Base-by-base conservation (phyloP, 2,113 vertebrate species). In the Lagopus muta region DNA sequence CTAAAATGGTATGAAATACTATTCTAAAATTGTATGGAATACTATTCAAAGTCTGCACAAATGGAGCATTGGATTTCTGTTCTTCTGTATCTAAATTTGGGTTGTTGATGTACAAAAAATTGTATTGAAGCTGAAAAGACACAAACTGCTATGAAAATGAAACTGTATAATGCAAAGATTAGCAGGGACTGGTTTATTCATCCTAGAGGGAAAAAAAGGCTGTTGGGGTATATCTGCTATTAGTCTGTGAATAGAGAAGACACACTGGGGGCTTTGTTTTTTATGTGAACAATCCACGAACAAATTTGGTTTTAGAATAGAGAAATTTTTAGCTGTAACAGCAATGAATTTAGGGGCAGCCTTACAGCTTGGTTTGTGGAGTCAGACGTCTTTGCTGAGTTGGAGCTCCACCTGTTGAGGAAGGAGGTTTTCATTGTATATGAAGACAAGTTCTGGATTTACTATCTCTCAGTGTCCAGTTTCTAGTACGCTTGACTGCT, bases 41-140 rank as follows among this genome's bases (percentile, higher is more conserved):
- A 54, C 13, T 40, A 8, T 73, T 58, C 1, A 8, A 81, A 69
- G 36, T 72, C 77, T 84, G n/a, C 83, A 70, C 42, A 82, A 90
- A 69, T 16, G 12, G 34, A 79, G 73, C 82, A 58, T 7, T 89
- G 91, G n/a, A 61, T 78, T 93, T 93, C 72, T 75, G 32, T 64
- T 15, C 40, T 75, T 95, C 82, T 88, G 21, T 71, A 27, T 86
- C 90, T 93, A 91, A 83, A 78, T 96, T 83, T 75, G 61, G 32
- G 15, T 38, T 91, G 69, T 82, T 60, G 60, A 55, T 83, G 61
- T 83, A 57, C 50, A 80, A 70, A 60, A 89, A 54, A 92, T 65
- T 42, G 47, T 90, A 71, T 86, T 93, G 47, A 86, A 71, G 66
- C 65, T 86, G 61, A 11, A 69, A 93, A 94, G 73, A 52, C 83